These are phyloP conservation scores for Ormyrus rosae DNA, from an alignment of 2,888 invertebrate species.

Conservation along the genomic window DNA sequence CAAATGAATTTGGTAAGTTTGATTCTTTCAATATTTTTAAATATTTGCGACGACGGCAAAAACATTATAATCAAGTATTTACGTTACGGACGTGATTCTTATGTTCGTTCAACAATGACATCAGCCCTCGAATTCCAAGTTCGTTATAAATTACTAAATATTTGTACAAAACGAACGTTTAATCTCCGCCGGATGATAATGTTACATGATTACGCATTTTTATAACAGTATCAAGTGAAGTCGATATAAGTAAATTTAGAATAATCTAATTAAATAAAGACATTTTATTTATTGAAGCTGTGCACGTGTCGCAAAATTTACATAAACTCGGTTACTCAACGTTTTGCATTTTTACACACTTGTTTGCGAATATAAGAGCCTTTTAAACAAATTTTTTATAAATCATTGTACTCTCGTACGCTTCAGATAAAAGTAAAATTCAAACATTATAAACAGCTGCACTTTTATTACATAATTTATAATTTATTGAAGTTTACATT, in stretches of 20 bases:
- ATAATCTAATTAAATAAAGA: conserved; percentile 4
- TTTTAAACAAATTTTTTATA: no score
- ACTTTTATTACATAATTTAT: neutral
- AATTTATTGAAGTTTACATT: neutral
- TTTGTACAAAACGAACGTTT: conserved; percentile 18
- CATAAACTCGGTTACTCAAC: neutral
- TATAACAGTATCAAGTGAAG: neutral
- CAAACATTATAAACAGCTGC: neutral
- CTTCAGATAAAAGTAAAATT: no score
- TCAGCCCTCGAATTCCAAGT: conserved; percentile 18
- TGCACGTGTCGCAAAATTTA: conserved; percentile 10
- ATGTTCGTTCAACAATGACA: conserved; percentile 18
- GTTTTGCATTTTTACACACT: conserved; percentile 25
- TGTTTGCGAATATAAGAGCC: neutral
- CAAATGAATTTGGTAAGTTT: neutral
- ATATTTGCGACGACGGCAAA: conserved; percentile 43
- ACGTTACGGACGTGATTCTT: conserved; percentile 46
- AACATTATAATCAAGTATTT: conserved; percentile 41
- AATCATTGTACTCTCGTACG: no score
- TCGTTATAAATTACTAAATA: conserved; percentile 28
- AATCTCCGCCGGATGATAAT: neutral
- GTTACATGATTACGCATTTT: neutral
- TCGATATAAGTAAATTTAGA: neutral
- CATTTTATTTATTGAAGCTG: conserved; percentile 11
- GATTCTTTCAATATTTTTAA: conserved; percentile 51